These are phyloP conservation scores for Heptranchias perlo DNA, from an alignment of 2,113 vertebrate genomes.

Conservation along the genomic window DNA sequence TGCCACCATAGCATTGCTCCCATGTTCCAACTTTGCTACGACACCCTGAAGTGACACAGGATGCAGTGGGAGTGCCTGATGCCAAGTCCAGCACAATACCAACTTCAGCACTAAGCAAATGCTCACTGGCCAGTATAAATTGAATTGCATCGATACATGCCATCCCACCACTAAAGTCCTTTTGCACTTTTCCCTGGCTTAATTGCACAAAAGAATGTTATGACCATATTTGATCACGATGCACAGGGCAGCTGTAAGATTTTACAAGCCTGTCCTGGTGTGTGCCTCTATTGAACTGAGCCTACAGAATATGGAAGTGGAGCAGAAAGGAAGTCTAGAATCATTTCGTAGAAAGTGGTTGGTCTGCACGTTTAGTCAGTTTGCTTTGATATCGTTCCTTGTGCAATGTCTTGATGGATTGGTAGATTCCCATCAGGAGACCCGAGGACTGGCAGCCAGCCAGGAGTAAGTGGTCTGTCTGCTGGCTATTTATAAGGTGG, in stretches of 20 bases:
- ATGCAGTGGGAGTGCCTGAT: neutral
- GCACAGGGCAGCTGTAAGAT: neutral
- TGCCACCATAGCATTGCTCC: neutral
- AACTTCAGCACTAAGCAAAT: neutral
- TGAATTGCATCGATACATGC: neutral
- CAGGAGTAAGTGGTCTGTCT: conserved; percentile 43
- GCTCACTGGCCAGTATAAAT: neutral
- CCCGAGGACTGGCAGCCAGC: conserved; percentile 41
- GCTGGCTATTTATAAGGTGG: conserved; percentile 32
- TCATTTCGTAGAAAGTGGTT: neutral
- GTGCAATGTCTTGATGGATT: conserved; percentile 39
- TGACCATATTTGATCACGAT: neutral
- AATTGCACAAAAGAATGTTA: neutral
- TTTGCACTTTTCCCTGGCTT: neutral
- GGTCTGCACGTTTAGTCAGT: neutral
- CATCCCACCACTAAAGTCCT: neutral
- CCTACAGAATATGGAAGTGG: neutral
- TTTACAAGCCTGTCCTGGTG: neutral
- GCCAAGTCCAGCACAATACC: neutral
- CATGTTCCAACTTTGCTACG: neutral
- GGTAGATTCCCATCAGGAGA: conserved; percentile 46
- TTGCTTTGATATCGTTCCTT: neutral
- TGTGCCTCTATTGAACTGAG: neutral
- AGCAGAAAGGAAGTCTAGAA: neutral
- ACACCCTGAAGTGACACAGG: neutral